Evolutionary conservation across 2,888 invertebrate genomes (phyloP), one percentile per base, ranked within the genome.

Genomic region (Meteorus cinctellus): DNA sequence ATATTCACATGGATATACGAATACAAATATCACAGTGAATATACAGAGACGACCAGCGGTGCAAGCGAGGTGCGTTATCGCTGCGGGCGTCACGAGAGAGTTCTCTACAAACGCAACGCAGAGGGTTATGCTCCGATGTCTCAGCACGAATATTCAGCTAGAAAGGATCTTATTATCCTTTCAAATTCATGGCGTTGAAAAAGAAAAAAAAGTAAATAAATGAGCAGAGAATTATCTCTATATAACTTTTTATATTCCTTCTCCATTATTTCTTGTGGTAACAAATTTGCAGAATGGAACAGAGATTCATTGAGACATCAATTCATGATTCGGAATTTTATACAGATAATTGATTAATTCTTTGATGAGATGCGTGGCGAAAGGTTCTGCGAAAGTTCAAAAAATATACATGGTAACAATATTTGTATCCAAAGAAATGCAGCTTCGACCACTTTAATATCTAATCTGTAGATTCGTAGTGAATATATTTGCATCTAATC

Each of bases 131-230:
- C 55, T 65, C 60, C 60, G 36, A 67, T 66, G 67, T 62, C 76
- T 51, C 71, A 73, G 51, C 72, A 71, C 68, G 72, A 65, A 65
- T 65, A 55, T 55, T 55, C 19, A 55, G 24, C 19, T 55, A 55
- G 75, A 60, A 65, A 74, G 75, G 71, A 80, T 79, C 78, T 81
- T 80, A 80, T 80, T 80, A 81, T 79, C 78, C 78, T 73, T 77
- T 66, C 48, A 16, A 62, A 62, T 62, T 31, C 31, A 31, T 14
- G 3, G 4, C 34, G 5, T n/a, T 55, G 19, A 55, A 55, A 19
- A n/a, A 48, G 16, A 48, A 45, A 14, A 14, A 45, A n/a, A 48
- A n/a, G 2, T 16, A 5, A 48, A 48, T 48, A 48, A 16, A 41
- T 12, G 12, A 41, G 41, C 41, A 12, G 12, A 8, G 8, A 8